Percentiles rank a stretch among this genome's conserved stretches.
phyloP scores from a whole-genome alignment of 2,888 invertebrate genomes.

The Notodonta ziczac region DNA sequence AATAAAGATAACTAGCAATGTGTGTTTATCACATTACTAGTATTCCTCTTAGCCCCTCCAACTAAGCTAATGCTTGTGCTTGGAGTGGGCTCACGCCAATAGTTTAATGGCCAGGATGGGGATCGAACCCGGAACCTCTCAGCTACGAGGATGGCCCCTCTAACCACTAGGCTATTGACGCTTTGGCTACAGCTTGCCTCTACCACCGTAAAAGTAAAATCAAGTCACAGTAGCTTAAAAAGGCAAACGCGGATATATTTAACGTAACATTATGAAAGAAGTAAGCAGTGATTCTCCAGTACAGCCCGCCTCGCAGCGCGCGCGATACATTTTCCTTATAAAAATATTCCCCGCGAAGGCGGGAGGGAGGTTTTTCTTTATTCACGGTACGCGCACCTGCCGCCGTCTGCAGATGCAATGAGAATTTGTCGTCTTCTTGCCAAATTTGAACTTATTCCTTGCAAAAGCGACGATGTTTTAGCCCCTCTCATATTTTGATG shows the following conservation, averaged over 20 bases:
- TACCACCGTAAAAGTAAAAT: too few species aligned
- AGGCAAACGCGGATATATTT: constrained; percentile 49
- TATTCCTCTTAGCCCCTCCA: too few species aligned
- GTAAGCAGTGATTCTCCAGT: constrained; percentile 59
- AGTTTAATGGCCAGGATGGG: too few species aligned
- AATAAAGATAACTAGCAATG: too few species aligned
- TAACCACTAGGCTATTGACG: too few species aligned
- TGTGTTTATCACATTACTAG: too few species aligned
- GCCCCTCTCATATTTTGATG: constrained; percentile 53
- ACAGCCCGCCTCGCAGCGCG: constrained; percentile 37
- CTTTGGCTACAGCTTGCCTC: too few species aligned
- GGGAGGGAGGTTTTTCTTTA: constrained; percentile 58
- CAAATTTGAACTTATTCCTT: constrained; percentile 71
- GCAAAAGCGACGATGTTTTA: constrained; percentile 51
- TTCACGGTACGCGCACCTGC: constrained; percentile 69
- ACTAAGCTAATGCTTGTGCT: too few species aligned
- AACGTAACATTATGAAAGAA: constrained; percentile 46
- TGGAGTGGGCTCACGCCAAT: too few species aligned
- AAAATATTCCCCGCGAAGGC: constrained; percentile 64
- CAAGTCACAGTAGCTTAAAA: constrained; percentile 30
- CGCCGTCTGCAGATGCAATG: constrained; percentile 61
- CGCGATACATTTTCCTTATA: constrained; percentile 60
- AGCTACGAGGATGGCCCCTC: too few species aligned
- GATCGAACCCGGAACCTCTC: too few species aligned
- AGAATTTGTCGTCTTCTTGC: constrained; percentile 73